These are phyloP conservation scores for Pelagia noctiluca DNA, from an alignment of 30 jellyfish, hydroid and myxozoan species.

Conservation along the genomic window DNA sequence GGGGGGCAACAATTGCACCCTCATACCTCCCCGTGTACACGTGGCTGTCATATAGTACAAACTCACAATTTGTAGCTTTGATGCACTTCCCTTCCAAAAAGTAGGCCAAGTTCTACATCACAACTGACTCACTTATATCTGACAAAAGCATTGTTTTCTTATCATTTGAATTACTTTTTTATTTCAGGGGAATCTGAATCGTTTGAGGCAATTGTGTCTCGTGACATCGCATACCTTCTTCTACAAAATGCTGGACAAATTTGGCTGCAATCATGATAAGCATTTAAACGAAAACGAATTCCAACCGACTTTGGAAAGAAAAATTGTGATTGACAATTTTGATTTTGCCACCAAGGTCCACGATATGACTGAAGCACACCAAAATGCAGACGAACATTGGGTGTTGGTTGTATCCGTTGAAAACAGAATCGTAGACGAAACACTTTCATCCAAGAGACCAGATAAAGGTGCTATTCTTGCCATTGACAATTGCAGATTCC, in stretches of 20 bases:
- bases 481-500: slow-evolving; percentile 1
- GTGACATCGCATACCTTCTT: not conserved
- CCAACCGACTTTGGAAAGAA: slow-evolving; percentile 6
- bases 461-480: slow-evolving; percentile 5
- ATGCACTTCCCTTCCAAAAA: too few relatives aligned
- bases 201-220: slow-evolving; percentile 8
- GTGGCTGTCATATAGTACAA: too few relatives aligned
- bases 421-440: slow-evolving; percentile 5
- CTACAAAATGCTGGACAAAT: slow-evolving; percentile 8
- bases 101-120: too few relatives aligned
- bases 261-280: slow-evolving; percentile 11
- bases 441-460: slow-evolving; percentile 2
- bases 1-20: too few relatives aligned
- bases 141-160: too few relatives aligned
- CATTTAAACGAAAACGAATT: slow-evolving; percentile 1
- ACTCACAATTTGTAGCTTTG: too few relatives aligned
- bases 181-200: slow-evolving; percentile 3
- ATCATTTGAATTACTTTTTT: not conserved
- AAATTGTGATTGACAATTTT: slow-evolving; percentile 43
- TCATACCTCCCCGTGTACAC: too few relatives aligned
- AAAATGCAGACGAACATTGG: slow-evolving; percentile 42
- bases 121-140: too few relatives aligned
- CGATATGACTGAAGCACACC: slow-evolving; percentile 54
- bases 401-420: slow-evolving; percentile 18
- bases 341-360: slow-evolving; percentile 21